Conservation (phyloP, 2,888 invertebrate genomes). For the Drepanosiphum platanoidis region DNA sequence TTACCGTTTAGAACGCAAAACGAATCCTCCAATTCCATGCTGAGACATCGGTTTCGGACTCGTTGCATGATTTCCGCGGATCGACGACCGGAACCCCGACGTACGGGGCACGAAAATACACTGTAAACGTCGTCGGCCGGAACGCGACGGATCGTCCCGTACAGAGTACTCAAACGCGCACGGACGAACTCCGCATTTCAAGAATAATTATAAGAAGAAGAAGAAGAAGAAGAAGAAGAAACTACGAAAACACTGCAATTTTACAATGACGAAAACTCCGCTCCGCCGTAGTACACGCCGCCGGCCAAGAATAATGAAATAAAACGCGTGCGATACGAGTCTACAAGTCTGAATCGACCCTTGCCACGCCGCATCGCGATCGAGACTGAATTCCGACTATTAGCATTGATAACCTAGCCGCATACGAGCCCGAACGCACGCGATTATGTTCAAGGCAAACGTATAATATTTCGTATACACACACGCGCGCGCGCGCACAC, state of each 20-base stretch:
- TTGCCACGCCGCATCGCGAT: constrained; percentile 47
- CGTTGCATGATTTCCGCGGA: constrained; percentile 39
- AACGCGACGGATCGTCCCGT: too few species aligned
- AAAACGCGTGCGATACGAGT: background rate
- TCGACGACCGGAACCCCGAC: background rate
- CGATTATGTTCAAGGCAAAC: constrained; percentile 60
- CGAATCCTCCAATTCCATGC: constrained; percentile 52
- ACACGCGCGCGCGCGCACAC: too few species aligned
- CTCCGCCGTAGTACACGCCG: background rate
- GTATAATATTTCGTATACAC: constrained; percentile 44
- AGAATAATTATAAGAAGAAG: background rate
- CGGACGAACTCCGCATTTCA: background rate
- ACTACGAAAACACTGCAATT: background rate
- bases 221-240: too few species aligned
- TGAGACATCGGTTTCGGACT: constrained; percentile 43
- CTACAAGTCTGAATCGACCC: constrained; percentile 39
- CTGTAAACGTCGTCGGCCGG: too few species aligned
- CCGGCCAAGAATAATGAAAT: background rate
- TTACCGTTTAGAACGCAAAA: constrained; percentile 55
- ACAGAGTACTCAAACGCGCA: background rate
- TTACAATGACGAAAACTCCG: background rate
- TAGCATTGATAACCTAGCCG: constrained; percentile 44
- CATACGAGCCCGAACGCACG: constrained; percentile 29
- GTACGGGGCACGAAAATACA: background rate
- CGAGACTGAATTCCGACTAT: constrained; percentile 50